Base-by-base conservation (phyloP, 64 coral and sea anemone genomes). In the Pocillopora damicornis region DNA sequence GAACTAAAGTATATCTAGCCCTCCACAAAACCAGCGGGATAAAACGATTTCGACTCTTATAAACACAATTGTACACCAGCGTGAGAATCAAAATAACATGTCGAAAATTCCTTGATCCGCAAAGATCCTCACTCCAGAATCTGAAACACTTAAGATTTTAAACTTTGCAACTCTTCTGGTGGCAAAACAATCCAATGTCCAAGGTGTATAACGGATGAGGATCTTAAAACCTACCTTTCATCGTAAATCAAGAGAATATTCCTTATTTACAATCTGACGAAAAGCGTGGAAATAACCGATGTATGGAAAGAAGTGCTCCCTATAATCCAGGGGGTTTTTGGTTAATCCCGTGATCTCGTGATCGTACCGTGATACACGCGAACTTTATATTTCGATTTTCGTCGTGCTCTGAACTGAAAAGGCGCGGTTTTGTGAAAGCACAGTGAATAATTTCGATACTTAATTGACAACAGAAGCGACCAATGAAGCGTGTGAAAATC, bases 171-270 rank as follows among this genome's bases (percentile, higher is more conserved):
- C 20, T 23, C n/a, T 20, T 20, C 7, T 51, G 18, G 18, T 23
- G 22, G 22, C 25, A 0, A 71, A 71, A 23, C 22, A 20, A 11
- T n/a, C 3, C 0, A n/a, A 12, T 71, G 2, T 20, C 5, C 11
- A n/a, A 9, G 4, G 67, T 71, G 22, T 1, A 71, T 11, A 71
- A 10, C 67, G 22, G 67, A 71, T n/a, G 6, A 71, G n/a, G 17
- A 77, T n/a, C 18, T 61, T 3, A 79, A 45, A 83, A 85, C 81
- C 0, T 85, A 85, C 81, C 81, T 85, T 85, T 85, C 81, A 85
- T 85, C 35, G 36, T 45, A 22, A 85, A 72, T 77, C 75, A 57
- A 5, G n/a, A 11, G n/a, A 71, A 23, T 45, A 42, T 77, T 58
- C 2, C 38, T 11, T 17, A 1, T 10, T 20, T 10, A 14, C 18